phyloP scores from a whole-genome alignment of 1,140 invertebrate genomes.

The Cydia fagiglandana region DNA sequence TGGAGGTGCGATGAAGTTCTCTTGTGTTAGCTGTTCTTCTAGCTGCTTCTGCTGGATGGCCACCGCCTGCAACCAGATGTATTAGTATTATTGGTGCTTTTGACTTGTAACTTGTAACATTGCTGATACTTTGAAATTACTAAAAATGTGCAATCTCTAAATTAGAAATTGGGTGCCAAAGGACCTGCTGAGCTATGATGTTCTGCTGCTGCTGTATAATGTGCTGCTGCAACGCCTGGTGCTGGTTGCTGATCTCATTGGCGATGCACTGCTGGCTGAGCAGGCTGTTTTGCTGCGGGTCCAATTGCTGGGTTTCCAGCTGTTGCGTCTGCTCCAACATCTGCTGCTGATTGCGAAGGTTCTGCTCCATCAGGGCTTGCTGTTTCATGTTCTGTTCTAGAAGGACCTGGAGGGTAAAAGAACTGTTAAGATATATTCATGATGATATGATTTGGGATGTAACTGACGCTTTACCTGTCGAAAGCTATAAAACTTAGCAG shows the following conservation, averaged over 20 bases:
- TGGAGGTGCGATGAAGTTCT: slow-evolving; percentile 65
- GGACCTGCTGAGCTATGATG: slow-evolving; percentile 67
- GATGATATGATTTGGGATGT: not conserved
- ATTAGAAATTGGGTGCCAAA: no score
- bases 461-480: not conserved
- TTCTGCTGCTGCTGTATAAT: slow-evolving; percentile 73
- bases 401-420: slow-evolving; percentile 44
- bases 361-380: slow-evolving; percentile 68
- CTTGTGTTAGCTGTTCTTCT: slow-evolving; percentile 68
- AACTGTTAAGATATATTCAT: not conserved
- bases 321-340: slow-evolving; percentile 63
- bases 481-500: slow-evolving; percentile 42
- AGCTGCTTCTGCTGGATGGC: slow-evolving; percentile 78
- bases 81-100: not conserved
- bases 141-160: no score
- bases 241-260: slow-evolving; percentile 72
- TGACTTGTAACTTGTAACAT: no score
- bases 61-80: slow-evolving; percentile 42
- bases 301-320: slow-evolving; percentile 31
- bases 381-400: slow-evolving; percentile 58
- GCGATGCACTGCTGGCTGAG: slow-evolving; percentile 55
- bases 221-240: slow-evolving; percentile 69
- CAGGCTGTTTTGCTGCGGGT: slow-evolving; percentile 49
- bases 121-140: no score
- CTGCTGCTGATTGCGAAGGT: slow-evolving; percentile 35